Percentiles rank a stretch among this genome's conserved stretches.
These are phyloP conservation scores for Drosophila quinaria DNA, from an alignment of 2,888 invertebrate genomes.

Conservation along the genomic window DNA sequence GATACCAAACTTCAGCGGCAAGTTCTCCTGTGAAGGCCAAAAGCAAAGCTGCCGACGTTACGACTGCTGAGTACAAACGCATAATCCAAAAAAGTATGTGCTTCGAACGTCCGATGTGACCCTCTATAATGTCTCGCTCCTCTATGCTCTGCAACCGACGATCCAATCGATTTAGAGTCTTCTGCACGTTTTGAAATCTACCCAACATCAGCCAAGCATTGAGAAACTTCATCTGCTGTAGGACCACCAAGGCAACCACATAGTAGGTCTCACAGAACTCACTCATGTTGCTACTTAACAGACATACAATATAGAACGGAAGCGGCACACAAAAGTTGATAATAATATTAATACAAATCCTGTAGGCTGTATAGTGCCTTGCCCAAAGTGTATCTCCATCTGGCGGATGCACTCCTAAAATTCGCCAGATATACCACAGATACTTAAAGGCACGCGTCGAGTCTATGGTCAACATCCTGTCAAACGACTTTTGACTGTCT, in stretches of 20 bases:
- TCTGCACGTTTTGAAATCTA: slow-evolving; percentile 55
- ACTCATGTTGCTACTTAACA: slow-evolving; percentile 54
- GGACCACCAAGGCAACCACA: slow-evolving; percentile 50
- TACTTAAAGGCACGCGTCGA: slow-evolving; percentile 67
- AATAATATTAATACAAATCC: slow-evolving; percentile 53
- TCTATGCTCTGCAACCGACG: slow-evolving; percentile 40
- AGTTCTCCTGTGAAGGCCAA: slow-evolving; percentile 39
- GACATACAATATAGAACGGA: slow-evolving; percentile 55
- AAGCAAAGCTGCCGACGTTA: slow-evolving; percentile 16
- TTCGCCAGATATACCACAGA: slow-evolving; percentile 79
- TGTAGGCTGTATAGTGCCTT: slow-evolving; percentile 62
- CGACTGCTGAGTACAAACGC: slow-evolving; percentile 21
- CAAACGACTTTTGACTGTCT: slow-evolving; percentile 8
- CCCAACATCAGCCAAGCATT: slow-evolving; percentile 58
- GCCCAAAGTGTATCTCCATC: slow-evolving; percentile 40
- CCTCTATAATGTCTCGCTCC: slow-evolving; percentile 58
- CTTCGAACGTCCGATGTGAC: slow-evolving; percentile 41
- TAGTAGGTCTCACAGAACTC: slow-evolving; percentile 74
- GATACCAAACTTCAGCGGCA: slow-evolving; percentile 77
- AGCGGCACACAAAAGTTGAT: slow-evolving; percentile 51
- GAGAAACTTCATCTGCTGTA: slow-evolving; percentile 69
- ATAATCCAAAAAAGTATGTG: slow-evolving; percentile 43
- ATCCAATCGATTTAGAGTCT: slow-evolving; percentile 69
- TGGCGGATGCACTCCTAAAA: slow-evolving; percentile 71
- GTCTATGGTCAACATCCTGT: slow-evolving; percentile 36